Base-by-base conservation (phyloP, 2,797 vertebrate species). In the Bryconaethiops microstoma region DNA sequence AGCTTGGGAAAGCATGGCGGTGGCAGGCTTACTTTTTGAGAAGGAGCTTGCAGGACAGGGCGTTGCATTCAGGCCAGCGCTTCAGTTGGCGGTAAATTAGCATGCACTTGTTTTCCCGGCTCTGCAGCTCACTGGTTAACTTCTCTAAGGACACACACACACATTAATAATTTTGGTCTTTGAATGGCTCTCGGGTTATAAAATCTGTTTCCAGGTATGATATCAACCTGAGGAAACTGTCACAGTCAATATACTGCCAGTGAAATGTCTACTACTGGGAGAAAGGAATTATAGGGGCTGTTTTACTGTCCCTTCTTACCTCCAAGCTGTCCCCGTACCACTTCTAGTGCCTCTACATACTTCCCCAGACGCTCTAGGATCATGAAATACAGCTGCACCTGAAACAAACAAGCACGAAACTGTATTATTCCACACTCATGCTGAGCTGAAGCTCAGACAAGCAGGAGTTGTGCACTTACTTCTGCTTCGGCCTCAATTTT, bases 341-440 rank as follows among this genome's bases (percentile, higher is more conserved):
- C 96, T 73, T 98, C 96, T 2, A 99, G 93, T 78, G 97, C 98
- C 91, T 99, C 97, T 35, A 95, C 95, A 83, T 96, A 97, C 85
- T 99, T 99, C 76, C 96, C 97, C 91, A 99, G 80, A 19, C 96
- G 96, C 89, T 99, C 97, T 89, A 99, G 92, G 85, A 99, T 99
- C 97, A 99, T 99, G 83, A 96, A 99, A 88, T 99, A 99, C 78
- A 99, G 95, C 76, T 99, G 97, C 29, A 99, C 98, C 98, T 99
- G 84, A 71, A 81, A 81, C 70, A 50, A 29, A 81, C 4, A 60
- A 63, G 7, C n/a, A 2, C 19, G 39, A 55, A 69, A 21, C 48
- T 13, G 67, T 19, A 12, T 45, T 64, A 70, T 52, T 48, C 48
- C 14, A 14, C 5, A 5, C 40, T 12, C 25, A 65, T 48, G 55